phyloP scores from a whole-genome alignment of 2,113 vertebrate species.

The Barbus barbus region DNA sequence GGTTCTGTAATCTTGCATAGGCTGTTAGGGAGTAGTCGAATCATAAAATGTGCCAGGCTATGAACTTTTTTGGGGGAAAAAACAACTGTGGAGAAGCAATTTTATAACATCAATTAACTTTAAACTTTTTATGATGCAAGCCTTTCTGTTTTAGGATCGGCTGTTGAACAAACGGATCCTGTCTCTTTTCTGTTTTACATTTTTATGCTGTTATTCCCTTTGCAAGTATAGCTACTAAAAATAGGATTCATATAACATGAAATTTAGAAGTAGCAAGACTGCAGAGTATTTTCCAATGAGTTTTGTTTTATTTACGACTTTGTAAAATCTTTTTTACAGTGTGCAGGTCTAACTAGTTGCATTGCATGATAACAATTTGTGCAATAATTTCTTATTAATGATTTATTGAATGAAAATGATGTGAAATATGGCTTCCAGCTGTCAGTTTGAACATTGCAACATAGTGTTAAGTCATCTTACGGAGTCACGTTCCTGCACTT shows the following conservation, averaged over 20 bases:
- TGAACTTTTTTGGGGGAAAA: too few species aligned
- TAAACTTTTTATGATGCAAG: constrained; percentile 33
- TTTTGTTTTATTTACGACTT: neutral
- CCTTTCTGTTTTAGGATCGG: too few species aligned
- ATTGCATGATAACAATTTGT: neutral
- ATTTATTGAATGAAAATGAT: neutral
- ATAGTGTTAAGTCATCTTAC: constrained; percentile 23
- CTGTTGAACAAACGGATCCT: constrained; percentile 26
- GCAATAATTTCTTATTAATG: neutral
- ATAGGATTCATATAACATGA: too few species aligned
- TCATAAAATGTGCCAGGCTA: neutral
- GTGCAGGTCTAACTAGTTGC: neutral
- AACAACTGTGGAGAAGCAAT: too few species aligned
- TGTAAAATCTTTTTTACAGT: too few species aligned
- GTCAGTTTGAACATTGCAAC: neutral
- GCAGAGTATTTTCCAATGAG: neutral
- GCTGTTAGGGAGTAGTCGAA: neutral
- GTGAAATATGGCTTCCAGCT: constrained; percentile 4
- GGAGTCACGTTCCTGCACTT: constrained; percentile 17
- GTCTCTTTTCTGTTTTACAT: neutral
- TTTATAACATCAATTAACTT: constrained; percentile 1
- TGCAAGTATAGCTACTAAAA: too few species aligned
- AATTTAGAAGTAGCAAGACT: neutral
- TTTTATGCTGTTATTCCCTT: too few species aligned
- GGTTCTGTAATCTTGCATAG: neutral